Evolutionary conservation across 2,113 vertebrate species (phyloP).

Genomic region (Baryphthengus martii): DNA sequence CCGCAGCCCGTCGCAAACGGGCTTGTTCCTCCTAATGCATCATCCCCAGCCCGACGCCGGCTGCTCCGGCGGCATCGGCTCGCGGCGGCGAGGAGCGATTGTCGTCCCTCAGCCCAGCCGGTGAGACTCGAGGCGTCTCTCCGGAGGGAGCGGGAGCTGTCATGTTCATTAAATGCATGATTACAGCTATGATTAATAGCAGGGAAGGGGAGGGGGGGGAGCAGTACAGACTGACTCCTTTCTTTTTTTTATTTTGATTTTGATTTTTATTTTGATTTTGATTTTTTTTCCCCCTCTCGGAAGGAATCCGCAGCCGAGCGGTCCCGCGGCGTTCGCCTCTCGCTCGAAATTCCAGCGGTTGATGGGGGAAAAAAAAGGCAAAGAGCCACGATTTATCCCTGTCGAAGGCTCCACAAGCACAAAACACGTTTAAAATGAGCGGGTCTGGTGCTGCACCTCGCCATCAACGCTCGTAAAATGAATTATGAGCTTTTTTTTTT

Average conservation of each 20-base stretch:
- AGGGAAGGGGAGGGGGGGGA: no score
- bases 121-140: not conserved
- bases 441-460: accelerated
- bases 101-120: constrained; percentile 4
- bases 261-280: no score
- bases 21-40: not conserved
- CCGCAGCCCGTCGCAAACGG: not conserved
- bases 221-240: constrained; percentile 28
- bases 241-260: no score
- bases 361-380: not conserved
- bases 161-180: constrained; percentile 69
- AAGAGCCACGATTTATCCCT: not conserved
- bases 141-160: constrained; percentile 51
- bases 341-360: not conserved
- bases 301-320: not conserved
- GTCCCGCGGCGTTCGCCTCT: not conserved
- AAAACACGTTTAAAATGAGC: accelerated
- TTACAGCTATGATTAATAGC: constrained; percentile 67
- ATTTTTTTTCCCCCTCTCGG: not conserved
- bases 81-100: not conserved
- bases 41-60: not conserved
- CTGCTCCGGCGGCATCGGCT: not conserved
- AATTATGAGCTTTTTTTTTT: not conserved
- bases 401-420: accelerated
- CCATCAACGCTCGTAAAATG: accelerated